Evolutionary conservation across 2,797 vertebrate genomes (phyloP).

Genomic region (Thripadectes ignobilis): DNA sequence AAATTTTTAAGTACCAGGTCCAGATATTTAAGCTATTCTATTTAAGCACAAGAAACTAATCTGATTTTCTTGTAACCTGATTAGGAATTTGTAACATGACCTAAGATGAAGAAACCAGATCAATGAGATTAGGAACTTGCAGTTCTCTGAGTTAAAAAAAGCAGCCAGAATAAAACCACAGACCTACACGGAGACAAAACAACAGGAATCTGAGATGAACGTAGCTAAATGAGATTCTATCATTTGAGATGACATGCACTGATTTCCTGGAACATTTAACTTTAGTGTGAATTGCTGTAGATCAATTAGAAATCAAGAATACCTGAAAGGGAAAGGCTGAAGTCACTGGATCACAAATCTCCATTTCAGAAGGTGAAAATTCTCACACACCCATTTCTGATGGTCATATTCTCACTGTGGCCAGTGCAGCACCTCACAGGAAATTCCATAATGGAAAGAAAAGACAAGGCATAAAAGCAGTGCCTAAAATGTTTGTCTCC

Average conservation of each 20-base stretch:
- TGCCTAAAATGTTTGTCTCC: neutral
- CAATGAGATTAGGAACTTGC: slow-evolving; percentile 39
- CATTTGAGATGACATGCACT: neutral
- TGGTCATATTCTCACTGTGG: neutral
- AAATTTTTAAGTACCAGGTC: neutral
- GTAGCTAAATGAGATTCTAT: neutral
- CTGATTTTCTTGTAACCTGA: slow-evolving; percentile 40
- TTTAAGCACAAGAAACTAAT: slow-evolving; percentile 23
- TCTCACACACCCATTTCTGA: neutral
- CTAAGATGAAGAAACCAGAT: slow-evolving; percentile 18
- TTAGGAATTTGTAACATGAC: slow-evolving; percentile 58
- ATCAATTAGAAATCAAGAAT: neutral
- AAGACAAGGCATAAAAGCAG: neutral
- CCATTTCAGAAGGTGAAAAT: neutral
- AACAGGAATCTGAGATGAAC: neutral
- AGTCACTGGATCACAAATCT: neutral
- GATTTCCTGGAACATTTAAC: neutral
- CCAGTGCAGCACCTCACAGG: neutral
- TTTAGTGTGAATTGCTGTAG: neutral
- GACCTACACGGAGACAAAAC: neutral
- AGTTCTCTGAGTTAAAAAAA: neutral
- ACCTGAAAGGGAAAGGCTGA: neutral
- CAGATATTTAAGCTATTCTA: slow-evolving; percentile 4
- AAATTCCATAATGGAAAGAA: neutral
- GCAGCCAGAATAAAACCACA: neutral